Evolutionary conservation across 2,113 vertebrate genomes (phyloP), one percentile per base, ranked within the genome.

Genomic region (Gadus macrocephalus): DNA sequence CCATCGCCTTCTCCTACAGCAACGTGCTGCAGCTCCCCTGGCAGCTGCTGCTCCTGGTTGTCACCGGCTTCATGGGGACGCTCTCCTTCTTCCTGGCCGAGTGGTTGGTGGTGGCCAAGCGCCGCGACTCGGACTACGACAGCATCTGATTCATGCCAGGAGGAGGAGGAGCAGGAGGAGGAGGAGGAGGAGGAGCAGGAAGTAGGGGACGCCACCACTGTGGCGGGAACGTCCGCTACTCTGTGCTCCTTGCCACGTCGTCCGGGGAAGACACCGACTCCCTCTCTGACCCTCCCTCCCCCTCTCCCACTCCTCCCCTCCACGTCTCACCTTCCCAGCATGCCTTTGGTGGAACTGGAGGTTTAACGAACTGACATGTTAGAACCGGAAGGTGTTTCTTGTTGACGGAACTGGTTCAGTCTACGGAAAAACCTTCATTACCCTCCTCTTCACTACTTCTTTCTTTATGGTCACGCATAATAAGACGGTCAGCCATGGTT

Each of bases 1-100:
- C 97, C 0, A 22, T 98, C 64, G 96, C 97, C 0, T 98, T 95
- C 89, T 96, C 94, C 93, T 99, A 99, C 93, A 98, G 97, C 76
- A 98, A 98, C 92, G 97, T 95, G 84, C 92, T 99, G 67, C 88
- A 95, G 25, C 94, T 99, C 17, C 94, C 96, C 72, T 99, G 97
- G 97, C 97, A 99, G 74, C 95, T 99, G 62, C 93, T 99, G 78
- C 91, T 98, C 89, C 93, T 99, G 94, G 93, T 95, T 59, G 0
- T 94, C 1, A 62, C 90, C 53, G 95, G 95, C 0, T 95, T 98
- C 64, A 85, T 92, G 55, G 97, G 97, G 1, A 91, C 95, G 0
- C 15, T 96, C 0, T 92, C 94, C 7, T 99, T 99, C 89, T 96
- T 99, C 63, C 5, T 84, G 0, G 95, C 93, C 42, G 97, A 99